Conservation (phyloP, 2,113 vertebrate species). For the pig (Sus scrofa) region T2T-Sscrofa CM000812.6:271192001-271192500, state of each 20-base stretch:
- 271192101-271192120: not conserved
- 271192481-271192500: not conserved
- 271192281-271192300: not conserved
- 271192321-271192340: not conserved
- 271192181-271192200: not conserved
- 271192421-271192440: not conserved
- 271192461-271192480: not conserved
- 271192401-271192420: not conserved
- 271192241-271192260: not conserved
- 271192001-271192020: not conserved
- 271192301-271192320: not conserved
- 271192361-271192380: not conserved
- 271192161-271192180: not conserved
- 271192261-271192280: not conserved
- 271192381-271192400: not conserved
- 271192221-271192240: not conserved
- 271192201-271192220: not conserved
- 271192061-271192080: not conserved
- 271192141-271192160: not conserved
- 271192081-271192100: not conserved
- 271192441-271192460: not conserved
- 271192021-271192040: no score
- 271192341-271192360: not conserved
- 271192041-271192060: not conserved
- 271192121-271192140: not conserved